phyloP scores from a whole-genome alignment of 2,797 vertebrate genomes.

The Nothura maculosa region DNA sequence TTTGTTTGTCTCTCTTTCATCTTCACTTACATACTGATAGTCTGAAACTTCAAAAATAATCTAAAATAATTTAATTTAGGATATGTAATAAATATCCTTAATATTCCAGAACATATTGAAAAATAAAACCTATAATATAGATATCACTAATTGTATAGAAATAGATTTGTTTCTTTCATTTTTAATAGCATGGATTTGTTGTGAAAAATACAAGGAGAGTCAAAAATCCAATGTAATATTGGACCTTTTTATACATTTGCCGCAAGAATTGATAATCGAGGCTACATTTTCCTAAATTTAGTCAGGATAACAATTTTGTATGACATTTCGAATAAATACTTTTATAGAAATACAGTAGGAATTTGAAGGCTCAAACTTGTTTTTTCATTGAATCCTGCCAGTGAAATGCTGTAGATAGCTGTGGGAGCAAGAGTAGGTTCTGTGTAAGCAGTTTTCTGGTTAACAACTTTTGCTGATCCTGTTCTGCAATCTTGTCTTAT shows the following conservation, averaged over 20 bases:
- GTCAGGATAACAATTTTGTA: not conserved
- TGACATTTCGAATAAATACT: not conserved
- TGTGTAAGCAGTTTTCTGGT: not conserved
- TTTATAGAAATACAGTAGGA: not conserved
- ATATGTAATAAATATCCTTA: not conserved
- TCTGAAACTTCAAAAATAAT: not conserved
- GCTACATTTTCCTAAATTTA: not conserved
- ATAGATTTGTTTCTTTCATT: not conserved
- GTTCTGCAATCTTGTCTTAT: not conserved
- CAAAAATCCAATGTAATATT: not conserved
- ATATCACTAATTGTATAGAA: not conserved
- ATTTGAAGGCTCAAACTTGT: not conserved
- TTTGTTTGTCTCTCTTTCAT: not conserved
- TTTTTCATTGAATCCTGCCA: constrained; percentile 13
- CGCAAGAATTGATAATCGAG: not conserved
- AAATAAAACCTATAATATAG: not conserved
- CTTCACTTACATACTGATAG: not conserved
- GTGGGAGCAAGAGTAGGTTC: not conserved
- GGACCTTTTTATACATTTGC: not conserved
- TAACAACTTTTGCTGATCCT: not conserved
- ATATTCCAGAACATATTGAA: not conserved
- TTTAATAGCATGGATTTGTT: not conserved
- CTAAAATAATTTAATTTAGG: not conserved
- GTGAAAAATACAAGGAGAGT: not conserved
- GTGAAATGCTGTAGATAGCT: not conserved